These are phyloP conservation scores for Drosophila mulleri DNA, from an alignment of 2,888 invertebrate species.

Conservation along the genomic window DNA sequence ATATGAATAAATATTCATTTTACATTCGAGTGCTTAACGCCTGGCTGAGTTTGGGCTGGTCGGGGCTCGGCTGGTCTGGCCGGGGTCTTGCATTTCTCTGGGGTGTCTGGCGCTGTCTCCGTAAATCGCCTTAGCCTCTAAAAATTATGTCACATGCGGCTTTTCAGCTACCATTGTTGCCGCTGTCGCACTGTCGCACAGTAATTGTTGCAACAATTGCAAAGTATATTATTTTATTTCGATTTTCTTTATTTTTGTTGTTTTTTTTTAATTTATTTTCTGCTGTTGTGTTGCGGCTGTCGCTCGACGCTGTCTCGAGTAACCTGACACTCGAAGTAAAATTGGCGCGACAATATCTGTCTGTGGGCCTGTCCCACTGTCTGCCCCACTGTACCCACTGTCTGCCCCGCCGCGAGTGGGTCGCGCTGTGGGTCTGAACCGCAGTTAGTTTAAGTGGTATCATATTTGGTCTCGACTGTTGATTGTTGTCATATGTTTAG, in stretches of 20 bases:
- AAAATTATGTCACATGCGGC: conserved; percentile 77
- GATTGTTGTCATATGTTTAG: conserved; percentile 39
- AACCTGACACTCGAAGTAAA: conserved; percentile 66
- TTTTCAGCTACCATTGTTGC: conserved; percentile 54
- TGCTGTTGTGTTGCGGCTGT: conserved; percentile 31
- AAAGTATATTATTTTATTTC: conserved; percentile 49
- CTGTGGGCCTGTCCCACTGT: conserved; percentile 34
- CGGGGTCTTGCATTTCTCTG: conserved; percentile 19
- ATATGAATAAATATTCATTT: not conserved
- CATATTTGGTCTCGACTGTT: conserved; percentile 46
- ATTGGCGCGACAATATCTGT: conserved; percentile 67
- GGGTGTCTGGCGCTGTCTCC: conserved; percentile 27
- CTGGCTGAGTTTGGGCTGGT: not conserved
- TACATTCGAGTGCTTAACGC: conserved; percentile 23
- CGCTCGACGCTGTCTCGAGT: conserved; percentile 47
- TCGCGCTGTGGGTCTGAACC: conserved; percentile 27
- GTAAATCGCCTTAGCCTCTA: conserved; percentile 62
- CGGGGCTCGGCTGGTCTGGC: not conserved
- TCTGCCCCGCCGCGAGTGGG: conserved; percentile 26
- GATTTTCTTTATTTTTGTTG: conserved; percentile 26
- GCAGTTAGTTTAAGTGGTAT: conserved; percentile 52
- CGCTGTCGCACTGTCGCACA: conserved; percentile 14
- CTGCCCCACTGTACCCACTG: too few relatives aligned
- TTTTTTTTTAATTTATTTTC: not conserved
- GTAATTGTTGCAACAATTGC: conserved; percentile 59